Conservation (phyloP, 2,113 vertebrate species). For the Hoplias malabaricus region DNA sequence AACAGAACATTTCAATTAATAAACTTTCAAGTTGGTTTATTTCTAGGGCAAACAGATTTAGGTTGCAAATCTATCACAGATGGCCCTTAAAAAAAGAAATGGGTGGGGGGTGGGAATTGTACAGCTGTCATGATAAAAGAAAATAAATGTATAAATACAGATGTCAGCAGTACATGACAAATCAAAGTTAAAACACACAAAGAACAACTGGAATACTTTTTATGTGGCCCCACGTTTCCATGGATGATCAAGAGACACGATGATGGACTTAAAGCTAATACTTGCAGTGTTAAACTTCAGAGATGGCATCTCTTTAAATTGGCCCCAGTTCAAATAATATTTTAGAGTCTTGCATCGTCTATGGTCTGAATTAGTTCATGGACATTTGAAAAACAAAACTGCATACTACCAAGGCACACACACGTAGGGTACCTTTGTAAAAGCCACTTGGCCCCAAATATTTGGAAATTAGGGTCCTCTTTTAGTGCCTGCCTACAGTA, state of each 20-base stretch:
- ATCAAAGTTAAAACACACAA: constrained; percentile 76
- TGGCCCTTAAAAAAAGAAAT: constrained; percentile 89
- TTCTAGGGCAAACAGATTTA: constrained; percentile 90
- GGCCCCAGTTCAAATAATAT: constrained; percentile 65
- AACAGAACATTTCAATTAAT: neutral
- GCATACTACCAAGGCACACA: constrained; percentile 66
- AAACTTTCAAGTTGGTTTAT: constrained; percentile 74
- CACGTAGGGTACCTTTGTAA: constrained; percentile 70
- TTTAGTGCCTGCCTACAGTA: constrained; percentile 26
- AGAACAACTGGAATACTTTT: constrained; percentile 74
- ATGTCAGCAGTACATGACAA: constrained; percentile 85
- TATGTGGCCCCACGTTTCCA: constrained; percentile 39
- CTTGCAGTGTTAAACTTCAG: constrained; percentile 66
- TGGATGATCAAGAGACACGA: constrained; percentile 58
- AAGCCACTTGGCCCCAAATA: constrained; percentile 70
- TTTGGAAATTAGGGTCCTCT: constrained; percentile 62
- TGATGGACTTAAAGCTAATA: constrained; percentile 64
- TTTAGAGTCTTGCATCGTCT: constrained; percentile 56
- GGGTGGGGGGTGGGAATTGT: too few relatives aligned
- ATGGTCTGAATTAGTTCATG: constrained; percentile 59
- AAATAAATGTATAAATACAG: constrained; percentile 93
- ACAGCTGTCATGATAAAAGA: constrained; percentile 87
- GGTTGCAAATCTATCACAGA: constrained; percentile 91
- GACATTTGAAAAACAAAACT: constrained; percentile 56
- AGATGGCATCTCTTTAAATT: constrained; percentile 66